Evolutionary conservation across 1,140 invertebrate genomes (phyloP).

Genomic region (Drosophila lacertosa): DNA sequence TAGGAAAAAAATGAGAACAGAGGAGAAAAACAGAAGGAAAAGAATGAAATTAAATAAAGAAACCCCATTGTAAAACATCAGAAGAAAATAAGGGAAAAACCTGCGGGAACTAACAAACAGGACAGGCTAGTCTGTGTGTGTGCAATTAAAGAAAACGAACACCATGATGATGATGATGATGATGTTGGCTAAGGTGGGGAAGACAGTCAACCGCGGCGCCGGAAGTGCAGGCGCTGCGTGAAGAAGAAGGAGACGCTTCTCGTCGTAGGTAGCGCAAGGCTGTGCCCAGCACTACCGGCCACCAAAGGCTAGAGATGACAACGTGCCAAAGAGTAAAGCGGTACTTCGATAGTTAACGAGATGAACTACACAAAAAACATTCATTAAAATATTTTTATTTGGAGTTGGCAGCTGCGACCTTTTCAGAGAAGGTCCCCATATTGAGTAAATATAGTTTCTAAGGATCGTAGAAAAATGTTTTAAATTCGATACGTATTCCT

Average conservation of each 20-base stretch:
- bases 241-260: constrained; percentile 16
- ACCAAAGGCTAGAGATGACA: not conserved
- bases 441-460: too few species aligned
- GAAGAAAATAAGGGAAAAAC: constrained; percentile 70
- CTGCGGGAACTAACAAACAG: constrained; percentile 58
- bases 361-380: too few species aligned
- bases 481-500: too few species aligned
- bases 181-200: constrained; percentile 17
- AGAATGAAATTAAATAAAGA: constrained; percentile 6
- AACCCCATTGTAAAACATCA: constrained; percentile 33
- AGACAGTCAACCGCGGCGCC: constrained; percentile 65
- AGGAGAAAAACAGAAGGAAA: too few species aligned
- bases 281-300: too few species aligned
- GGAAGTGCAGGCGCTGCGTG: constrained; percentile 54
- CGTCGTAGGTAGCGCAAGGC: not conserved
- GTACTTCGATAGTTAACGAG: too few species aligned
- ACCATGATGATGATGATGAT: constrained; percentile 26
- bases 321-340: too few species aligned
- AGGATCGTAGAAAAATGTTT: too few species aligned
- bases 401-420: too few species aligned
- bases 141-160: constrained; percentile 60
- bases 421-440: too few species aligned
- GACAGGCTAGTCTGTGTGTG: constrained; percentile 27
- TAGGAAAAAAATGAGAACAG: constrained; percentile 50
- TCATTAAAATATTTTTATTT: too few species aligned